phyloP scores from a whole-genome alignment of 2,797 vertebrate genomes.

The Ammospiza maritima region DNA sequence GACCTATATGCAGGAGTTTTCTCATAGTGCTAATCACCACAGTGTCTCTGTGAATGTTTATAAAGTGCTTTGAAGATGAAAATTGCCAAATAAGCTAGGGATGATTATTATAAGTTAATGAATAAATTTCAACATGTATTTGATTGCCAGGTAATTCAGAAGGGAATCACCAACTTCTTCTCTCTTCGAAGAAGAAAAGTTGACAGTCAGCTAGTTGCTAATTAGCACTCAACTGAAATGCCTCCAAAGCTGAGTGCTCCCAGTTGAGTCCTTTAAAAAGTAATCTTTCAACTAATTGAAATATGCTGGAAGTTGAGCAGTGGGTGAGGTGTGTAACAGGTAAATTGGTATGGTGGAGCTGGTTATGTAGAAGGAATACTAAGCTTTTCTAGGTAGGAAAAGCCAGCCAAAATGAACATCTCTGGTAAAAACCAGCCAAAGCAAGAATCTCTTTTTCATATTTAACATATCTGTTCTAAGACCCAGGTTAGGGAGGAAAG shows the following conservation, averaged over 20 bases:
- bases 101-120: slow-evolving; percentile 67
- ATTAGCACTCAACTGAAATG: slow-evolving; percentile 76
- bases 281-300: slow-evolving; percentile 73
- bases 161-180: slow-evolving; percentile 49
- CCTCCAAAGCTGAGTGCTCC: slow-evolving; percentile 73
- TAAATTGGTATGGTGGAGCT: slow-evolving; percentile 13
- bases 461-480: background rate
- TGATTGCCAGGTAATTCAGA: slow-evolving; percentile 73
- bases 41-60: slow-evolving; percentile 23
- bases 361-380: background rate
- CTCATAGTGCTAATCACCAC: background rate
- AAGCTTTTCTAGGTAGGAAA: background rate
- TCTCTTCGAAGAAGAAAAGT: slow-evolving; percentile 68
- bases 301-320: slow-evolving; percentile 58
- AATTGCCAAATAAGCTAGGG: slow-evolving; percentile 53
- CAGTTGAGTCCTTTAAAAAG: slow-evolving; percentile 73
- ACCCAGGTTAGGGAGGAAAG: background rate
- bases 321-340: slow-evolving; percentile 52
- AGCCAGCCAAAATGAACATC: background rate
- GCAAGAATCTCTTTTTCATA: background rate
- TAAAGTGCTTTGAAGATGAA: slow-evolving; percentile 51
- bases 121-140: slow-evolving; percentile 60
- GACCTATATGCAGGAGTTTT: background rate
- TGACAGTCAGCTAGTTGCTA: slow-evolving; percentile 77
- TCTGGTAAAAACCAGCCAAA: background rate